Evolutionary conservation across 1,140 invertebrate species (phyloP), one percentile per base, ranked within the genome.

Genomic region (Trachymyrmex septentrionalis): DNA sequence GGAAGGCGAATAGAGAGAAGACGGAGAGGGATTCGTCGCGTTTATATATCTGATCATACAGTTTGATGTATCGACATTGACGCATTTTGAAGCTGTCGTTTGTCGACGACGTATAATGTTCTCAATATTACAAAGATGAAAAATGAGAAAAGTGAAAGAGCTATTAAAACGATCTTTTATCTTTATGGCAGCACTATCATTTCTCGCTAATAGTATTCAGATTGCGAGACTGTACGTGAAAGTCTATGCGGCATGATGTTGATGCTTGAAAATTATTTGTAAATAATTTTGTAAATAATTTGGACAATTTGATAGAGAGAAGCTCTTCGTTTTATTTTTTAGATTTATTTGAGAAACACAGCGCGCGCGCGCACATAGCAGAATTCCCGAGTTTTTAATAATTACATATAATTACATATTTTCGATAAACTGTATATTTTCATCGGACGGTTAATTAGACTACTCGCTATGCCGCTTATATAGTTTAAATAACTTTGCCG

Each of bases 401-500:
- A 80, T 53, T 19, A 38, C 3, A 50, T 55, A 0, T 14, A 24
- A 16, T 34, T 30, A 30, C 2, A 55, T 34, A 27, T 30, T 48
- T 64, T 48, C 38, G 0, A 19, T 6, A 24, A 14, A 6, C 19
- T n/a, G 4, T 12, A 48, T 19, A 6, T 27, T 64, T 24, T 48
- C 6, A 30, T 61, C 38, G 53, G n/a, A 44, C 34, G 12, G 2
- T 34, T 34, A 55, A 80, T 38, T 80, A 7, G 24, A 48, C 9
- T 7, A 55, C 16, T 1, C 19, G 21, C 2, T 50, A 44, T 10
- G 12, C 34, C 27, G 3, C 10, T 27, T 30, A 5, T 30, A 5
- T 24, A 7, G 9, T 55, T 67, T 80, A 84, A 84, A 75, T 84
- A 84, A 84, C 9, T 75, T 19, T 0, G 38, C 44, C 67, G 67